phyloP scores from a whole-genome alignment of 2,113 vertebrate genomes.

The Excalfactoria chinensis region DNA sequence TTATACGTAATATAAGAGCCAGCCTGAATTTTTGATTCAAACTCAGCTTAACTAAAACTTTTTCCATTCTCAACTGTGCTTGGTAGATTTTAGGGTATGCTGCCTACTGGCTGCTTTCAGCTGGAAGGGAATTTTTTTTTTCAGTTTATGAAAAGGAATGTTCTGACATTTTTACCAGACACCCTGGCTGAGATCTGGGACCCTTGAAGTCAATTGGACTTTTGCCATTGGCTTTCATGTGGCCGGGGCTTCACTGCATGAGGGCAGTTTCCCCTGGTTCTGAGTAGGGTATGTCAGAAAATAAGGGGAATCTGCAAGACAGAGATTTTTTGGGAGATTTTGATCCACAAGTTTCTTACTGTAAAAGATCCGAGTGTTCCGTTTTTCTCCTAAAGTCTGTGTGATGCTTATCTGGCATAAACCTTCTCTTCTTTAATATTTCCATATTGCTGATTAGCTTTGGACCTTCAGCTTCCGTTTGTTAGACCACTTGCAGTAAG shows the following conservation, averaged over 20 bases:
- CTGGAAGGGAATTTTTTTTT: slow-evolving; percentile 5
- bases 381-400: background rate
- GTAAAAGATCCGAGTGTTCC: background rate
- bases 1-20: background rate
- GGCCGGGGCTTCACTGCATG: background rate
- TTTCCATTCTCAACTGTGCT: background rate
- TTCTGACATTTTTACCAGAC: slow-evolving; percentile 49
- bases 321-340: background rate
- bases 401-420: background rate
- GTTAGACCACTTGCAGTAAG: background rate
- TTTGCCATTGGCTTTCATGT: slow-evolving; percentile 49
- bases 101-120: background rate
- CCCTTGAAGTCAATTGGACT: slow-evolving; percentile 49
- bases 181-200: background rate
- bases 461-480: background rate
- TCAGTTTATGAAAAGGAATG: background rate
- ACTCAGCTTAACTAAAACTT: background rate
- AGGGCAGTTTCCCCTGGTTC: background rate
- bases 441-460: fast-evolving
- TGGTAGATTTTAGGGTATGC: background rate
- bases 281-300: background rate
- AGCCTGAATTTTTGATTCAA: background rate
- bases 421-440: background rate
- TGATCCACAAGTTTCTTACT: background rate
- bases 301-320: background rate